Percentiles rank a stretch among this genome's conserved stretches.
Conservation (phyloP, 2,888 invertebrate genomes). For the Dromius quadrimaculatus region DNA sequence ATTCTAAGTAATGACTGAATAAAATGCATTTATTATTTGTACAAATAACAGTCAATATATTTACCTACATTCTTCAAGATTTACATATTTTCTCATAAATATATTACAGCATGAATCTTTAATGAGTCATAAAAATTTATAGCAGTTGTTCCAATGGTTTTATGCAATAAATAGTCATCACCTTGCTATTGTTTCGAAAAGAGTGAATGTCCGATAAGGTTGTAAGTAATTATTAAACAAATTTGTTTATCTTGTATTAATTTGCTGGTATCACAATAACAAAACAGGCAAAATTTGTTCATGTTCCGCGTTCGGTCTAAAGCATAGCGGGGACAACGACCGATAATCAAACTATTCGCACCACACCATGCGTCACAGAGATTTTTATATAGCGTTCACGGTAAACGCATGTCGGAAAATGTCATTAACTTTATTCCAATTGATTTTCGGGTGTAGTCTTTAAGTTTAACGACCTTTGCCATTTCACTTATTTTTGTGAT, state of each 20-base stretch:
- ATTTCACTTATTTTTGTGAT: conserved; percentile 6
- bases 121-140: too few relatives aligned
- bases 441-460: conserved; percentile 6
- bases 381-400: conserved; percentile 21
- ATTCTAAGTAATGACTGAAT: too few relatives aligned
- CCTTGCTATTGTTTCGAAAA: conserved; percentile 33
- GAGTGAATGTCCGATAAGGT: conserved; percentile 44
- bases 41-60: too few relatives aligned
- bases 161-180: neutral
- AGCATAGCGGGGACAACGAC: conserved; percentile 37
- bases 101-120: too few relatives aligned
- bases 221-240: conserved; percentile 11
- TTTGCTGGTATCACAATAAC: conserved; percentile 8
- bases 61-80: too few relatives aligned
- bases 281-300: conserved; percentile 22
- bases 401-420: conserved; percentile 18
- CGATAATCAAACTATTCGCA: conserved; percentile 37
- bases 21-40: too few relatives aligned
- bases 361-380: conserved; percentile 12
- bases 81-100: too few relatives aligned
- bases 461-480: conserved; percentile 1
- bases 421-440: conserved; percentile 1
- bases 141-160: too few relatives aligned
- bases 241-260: conserved; percentile 26
- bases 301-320: neutral